These are phyloP conservation scores for Corythoichthys intestinalis DNA, from an alignment of 2,113 vertebrate genomes.

Conservation along the genomic window DNA sequence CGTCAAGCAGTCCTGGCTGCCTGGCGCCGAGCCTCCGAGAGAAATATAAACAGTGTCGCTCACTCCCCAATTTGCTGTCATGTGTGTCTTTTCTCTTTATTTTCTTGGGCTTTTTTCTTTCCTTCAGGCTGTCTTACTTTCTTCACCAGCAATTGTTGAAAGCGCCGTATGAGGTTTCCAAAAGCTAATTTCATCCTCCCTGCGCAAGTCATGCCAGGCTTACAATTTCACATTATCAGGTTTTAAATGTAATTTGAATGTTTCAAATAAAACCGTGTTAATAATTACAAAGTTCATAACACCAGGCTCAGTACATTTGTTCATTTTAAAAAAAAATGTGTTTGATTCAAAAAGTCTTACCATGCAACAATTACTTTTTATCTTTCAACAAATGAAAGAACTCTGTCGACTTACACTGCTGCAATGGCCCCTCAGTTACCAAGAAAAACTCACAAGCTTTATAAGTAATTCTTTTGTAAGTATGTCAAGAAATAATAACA, in stretches of 20 bases:
- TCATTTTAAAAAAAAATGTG: slow-evolving; percentile 4
- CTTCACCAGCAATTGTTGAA: background rate
- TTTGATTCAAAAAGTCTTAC: too few relatives aligned
- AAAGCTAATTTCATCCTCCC: slow-evolving; percentile 54
- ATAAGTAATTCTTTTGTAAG: too few relatives aligned
- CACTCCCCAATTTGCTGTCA: slow-evolving; percentile 36
- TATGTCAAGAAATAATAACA: too few relatives aligned
- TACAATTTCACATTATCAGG: slow-evolving; percentile 35
- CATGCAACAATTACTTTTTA: too few relatives aligned
- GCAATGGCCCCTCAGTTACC: too few relatives aligned
- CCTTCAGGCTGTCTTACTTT: background rate
- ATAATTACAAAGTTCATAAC: background rate
- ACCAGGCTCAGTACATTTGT: background rate
- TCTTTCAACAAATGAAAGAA: too few relatives aligned
- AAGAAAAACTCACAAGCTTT: too few relatives aligned
- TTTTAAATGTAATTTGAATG: slow-evolving; percentile 35
- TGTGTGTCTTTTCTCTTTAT: slow-evolving; percentile 11
- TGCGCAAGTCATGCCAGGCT: slow-evolving; percentile 31
- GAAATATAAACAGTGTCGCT: slow-evolving; percentile 25
- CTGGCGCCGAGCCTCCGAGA: slow-evolving; percentile 24
- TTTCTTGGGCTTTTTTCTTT: slow-evolving; percentile 2
- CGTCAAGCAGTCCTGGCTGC: slow-evolving; percentile 40
- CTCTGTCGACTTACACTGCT: too few relatives aligned
- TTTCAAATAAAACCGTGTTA: slow-evolving; percentile 22
- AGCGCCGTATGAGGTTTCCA: slow-evolving; percentile 20